Percentiles rank a stretch among this genome's conserved stretches.
These are phyloP conservation scores for Malacoraja senta DNA, from an alignment of 2,797 vertebrate genomes.

Conservation along the genomic window DNA sequence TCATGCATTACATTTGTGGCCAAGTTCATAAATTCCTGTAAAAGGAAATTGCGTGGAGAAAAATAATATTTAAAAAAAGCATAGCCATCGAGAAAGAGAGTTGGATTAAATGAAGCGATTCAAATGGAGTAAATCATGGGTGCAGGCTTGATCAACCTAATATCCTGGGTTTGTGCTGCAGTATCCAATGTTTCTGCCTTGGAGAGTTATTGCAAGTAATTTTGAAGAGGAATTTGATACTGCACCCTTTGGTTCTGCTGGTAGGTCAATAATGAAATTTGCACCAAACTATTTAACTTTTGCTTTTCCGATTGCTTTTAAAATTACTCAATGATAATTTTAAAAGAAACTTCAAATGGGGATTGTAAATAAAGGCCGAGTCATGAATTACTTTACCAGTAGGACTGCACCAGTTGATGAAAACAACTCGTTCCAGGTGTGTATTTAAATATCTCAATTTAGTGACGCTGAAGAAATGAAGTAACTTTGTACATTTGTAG, in stretches of 20 bases:
- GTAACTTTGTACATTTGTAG: too few species aligned
- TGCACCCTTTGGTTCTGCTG: too few species aligned
- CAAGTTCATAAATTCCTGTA: not conserved
- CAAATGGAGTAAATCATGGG: not conserved
- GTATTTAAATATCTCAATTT: too few species aligned
- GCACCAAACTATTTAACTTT: not conserved
- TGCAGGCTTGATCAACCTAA: not conserved
- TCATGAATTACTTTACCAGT: not conserved
- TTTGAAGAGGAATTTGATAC: not conserved
- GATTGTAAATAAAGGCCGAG: not conserved
- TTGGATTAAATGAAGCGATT: not conserved
- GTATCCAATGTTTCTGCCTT: not conserved
- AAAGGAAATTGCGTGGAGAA: not conserved
- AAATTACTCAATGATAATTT: not conserved
- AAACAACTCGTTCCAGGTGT: too few species aligned
- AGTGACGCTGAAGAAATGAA: too few species aligned
- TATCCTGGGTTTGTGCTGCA: not conserved
- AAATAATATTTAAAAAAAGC: not conserved
- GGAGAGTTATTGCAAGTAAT: not conserved
- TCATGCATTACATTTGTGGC: not conserved
- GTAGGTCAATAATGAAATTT: not conserved
- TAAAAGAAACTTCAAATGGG: not conserved
- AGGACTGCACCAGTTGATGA: too few species aligned
- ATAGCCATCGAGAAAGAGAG: not conserved
- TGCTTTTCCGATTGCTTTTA: not conserved